Percentiles rank a stretch among this genome's conserved stretches.
phyloP scores from a whole-genome alignment of 37 sponge, comb jelly and placozoan species.

The Theonella swinhoei region DNA sequence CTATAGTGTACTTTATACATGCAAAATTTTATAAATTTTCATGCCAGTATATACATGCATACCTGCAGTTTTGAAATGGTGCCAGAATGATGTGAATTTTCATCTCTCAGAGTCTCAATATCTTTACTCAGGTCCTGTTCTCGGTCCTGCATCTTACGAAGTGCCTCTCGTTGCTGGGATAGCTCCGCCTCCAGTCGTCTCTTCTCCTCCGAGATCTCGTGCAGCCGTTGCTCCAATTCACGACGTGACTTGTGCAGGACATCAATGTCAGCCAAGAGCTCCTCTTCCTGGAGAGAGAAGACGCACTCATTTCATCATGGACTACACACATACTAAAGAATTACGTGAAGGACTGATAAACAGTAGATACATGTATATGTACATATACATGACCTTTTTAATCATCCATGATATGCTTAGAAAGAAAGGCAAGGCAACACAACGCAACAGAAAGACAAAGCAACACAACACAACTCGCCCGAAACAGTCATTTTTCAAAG shows the following conservation, averaged over 20 bases:
- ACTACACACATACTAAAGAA: background rate
- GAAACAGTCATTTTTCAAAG: too few relatives aligned
- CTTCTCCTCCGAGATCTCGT: conserved; percentile 32
- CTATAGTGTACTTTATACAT: too few relatives aligned
- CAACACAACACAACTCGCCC: too few relatives aligned
- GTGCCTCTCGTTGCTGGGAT: conserved; percentile 8
- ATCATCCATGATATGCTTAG: too few relatives aligned
- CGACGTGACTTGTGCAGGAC: background rate
- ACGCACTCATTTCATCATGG: too few relatives aligned
- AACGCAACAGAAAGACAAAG: too few relatives aligned
- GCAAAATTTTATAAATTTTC: too few relatives aligned
- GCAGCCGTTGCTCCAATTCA: conserved; percentile 34
- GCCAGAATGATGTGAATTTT: conserved; percentile 45
- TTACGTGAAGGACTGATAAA: too few relatives aligned
- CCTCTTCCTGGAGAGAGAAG: background rate
- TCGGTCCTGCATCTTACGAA: conserved; percentile 28
- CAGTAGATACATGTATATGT: too few relatives aligned
- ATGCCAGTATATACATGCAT: background rate
- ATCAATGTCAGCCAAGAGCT: background rate
- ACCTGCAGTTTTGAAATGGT: conserved; percentile 35
- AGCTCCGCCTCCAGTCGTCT: conserved; percentile 9
- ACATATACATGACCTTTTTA: too few relatives aligned
- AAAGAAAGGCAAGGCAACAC: too few relatives aligned
- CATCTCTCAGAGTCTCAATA: conserved; percentile 46
- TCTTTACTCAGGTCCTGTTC: conserved; percentile 49